Percentiles rank a stretch among this genome's conserved stretches.
These are phyloP conservation scores for Gallinago undulata DNA, from an alignment of 2,113 vertebrate species.

Conservation along the genomic window DNA sequence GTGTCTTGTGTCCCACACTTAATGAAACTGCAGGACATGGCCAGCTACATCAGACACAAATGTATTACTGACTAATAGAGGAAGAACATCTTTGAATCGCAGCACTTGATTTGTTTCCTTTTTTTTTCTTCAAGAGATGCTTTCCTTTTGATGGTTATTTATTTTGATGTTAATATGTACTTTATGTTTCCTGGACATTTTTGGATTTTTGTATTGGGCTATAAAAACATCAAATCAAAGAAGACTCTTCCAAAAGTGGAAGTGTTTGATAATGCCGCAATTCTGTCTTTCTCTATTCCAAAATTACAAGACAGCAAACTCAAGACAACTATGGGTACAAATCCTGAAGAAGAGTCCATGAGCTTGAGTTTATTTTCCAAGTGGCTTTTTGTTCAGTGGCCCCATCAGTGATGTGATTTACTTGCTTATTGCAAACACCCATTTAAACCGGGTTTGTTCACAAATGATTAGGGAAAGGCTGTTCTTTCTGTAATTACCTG, in stretches of 20 bases:
- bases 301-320: not conserved
- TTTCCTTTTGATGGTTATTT: not conserved
- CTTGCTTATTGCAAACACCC: not conserved
- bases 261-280: not conserved
- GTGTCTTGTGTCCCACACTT: not conserved
- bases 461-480: not conserved
- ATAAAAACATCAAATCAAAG: not conserved
- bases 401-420: not conserved
- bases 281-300: not conserved
- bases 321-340: not conserved
- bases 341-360: not conserved
- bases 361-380: not conserved
- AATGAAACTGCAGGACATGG: rapidly evolving
- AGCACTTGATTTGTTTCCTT: not conserved
- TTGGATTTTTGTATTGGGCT: not conserved
- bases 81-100: rapidly evolving
- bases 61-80: not conserved
- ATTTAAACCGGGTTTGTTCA: not conserved
- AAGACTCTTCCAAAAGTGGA: not conserved
- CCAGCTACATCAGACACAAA: not conserved
- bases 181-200: not conserved
- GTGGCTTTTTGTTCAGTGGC: not conserved
- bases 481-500: not conserved
- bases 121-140: not conserved
- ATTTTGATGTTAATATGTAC: not conserved